Evolutionary conservation across 2,888 invertebrate species (phyloP).

Genomic region (Acleris laterana): DNA sequence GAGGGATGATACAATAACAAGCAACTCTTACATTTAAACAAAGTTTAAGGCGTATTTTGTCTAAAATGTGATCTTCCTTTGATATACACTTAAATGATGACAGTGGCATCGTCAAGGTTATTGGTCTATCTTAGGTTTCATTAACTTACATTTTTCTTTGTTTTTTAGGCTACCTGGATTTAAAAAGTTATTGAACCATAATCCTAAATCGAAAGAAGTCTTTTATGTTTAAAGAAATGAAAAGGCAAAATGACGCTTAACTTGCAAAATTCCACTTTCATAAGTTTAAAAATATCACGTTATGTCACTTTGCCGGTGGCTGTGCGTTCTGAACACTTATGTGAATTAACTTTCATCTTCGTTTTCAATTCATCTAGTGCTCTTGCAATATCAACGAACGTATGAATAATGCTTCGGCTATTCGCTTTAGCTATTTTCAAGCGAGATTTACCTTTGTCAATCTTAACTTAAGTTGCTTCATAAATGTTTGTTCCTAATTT

Average conservation of each 20-base stretch:
- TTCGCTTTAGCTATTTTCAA: conserved; percentile 25
- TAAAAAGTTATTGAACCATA: neutral
- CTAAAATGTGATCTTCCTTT: neutral
- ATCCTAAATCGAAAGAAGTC: neutral
- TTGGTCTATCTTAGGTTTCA: too few species aligned
- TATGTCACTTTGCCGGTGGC: conserved; percentile 8
- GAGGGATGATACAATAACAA: too few species aligned
- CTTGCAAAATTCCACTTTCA: neutral
- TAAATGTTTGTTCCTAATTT: neutral
- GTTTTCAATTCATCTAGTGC: conserved; percentile 11
- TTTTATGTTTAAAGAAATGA: too few species aligned
- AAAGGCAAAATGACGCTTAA: too few species aligned
- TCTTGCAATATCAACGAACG: conserved; percentile 23
- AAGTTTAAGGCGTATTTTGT: neutral
- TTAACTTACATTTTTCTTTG: too few species aligned
- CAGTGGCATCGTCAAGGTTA: too few species aligned
- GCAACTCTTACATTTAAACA: too few species aligned
- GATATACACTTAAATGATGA: too few species aligned
- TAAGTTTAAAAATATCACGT: conserved; percentile 11
- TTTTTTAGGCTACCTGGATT: neutral
- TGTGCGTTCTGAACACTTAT: conserved; percentile 17
- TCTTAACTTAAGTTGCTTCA: neutral
- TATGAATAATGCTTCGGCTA: conserved; percentile 17
- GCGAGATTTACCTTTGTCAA: conserved; percentile 15
- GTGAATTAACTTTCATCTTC: conserved; percentile 28